A percentile compares a stretch with the other conserved stretches of the same genome.
Evolutionary conservation across 2,113 vertebrate species (phyloP).

Genomic region (Thoracochromis brauschi): DNA sequence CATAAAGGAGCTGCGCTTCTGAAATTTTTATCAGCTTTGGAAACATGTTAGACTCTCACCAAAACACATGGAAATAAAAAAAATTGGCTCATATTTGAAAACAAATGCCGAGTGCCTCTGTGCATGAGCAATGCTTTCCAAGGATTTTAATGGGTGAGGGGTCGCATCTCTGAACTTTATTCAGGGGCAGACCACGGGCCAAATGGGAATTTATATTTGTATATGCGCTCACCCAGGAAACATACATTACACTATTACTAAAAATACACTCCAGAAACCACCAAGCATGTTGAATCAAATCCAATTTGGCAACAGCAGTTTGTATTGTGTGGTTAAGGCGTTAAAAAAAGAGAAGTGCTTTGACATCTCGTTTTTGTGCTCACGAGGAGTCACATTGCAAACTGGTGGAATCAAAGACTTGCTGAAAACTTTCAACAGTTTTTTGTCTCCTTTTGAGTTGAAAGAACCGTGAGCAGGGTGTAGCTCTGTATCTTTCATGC

Average conservation of each 20-base stretch:
- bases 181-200: neutral
- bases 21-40: neutral
- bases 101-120: neutral
- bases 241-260: slow-evolving; percentile 44
- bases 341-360: neutral
- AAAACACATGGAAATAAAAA: neutral
- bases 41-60: neutral
- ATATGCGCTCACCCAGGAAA: slow-evolving; percentile 55
- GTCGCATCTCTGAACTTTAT: slow-evolving; percentile 17
- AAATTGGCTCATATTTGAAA: neutral
- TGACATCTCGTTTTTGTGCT: slow-evolving; percentile 41
- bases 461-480: slow-evolving; percentile 22
- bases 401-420: slow-evolving; percentile 33
- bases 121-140: slow-evolving; percentile 19
- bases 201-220: slow-evolving; percentile 26
- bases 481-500: slow-evolving; percentile 19
- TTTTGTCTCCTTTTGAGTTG: slow-evolving; percentile 10
- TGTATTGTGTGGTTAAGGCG: slow-evolving; percentile 28
- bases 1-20: neutral
- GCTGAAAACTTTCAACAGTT: slow-evolving; percentile 26
- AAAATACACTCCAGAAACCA: slow-evolving; percentile 51
- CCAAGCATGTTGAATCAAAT: slow-evolving; percentile 40
- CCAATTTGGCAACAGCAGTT: slow-evolving; percentile 25
- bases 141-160: neutral
- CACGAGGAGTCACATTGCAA: slow-evolving; percentile 46